These are phyloP conservation scores for Panonychus citri DNA, from an alignment of 1,140 invertebrate genomes.

Conservation along the genomic window DNA sequence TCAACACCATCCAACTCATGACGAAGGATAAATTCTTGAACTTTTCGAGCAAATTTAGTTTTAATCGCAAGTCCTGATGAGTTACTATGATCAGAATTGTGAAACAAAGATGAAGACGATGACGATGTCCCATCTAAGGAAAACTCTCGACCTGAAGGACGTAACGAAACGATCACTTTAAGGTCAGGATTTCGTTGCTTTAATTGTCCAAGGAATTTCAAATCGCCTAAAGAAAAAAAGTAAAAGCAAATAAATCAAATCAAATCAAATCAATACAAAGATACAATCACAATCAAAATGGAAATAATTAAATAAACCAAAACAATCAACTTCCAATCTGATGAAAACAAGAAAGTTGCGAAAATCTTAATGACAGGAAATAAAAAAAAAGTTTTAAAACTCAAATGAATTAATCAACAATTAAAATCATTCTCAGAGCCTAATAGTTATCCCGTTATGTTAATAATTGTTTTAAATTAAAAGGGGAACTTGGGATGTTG, in stretches of 20 bases:
- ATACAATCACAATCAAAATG: no score
- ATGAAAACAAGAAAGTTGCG: background rate
- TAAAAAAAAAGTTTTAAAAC: background rate
- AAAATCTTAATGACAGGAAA: background rate
- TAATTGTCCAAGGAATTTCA: conserved; percentile 4
- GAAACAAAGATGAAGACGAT: no score
- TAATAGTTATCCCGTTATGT: no score
- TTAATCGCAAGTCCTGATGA: background rate
- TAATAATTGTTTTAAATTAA: no score
- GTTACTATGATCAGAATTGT: background rate
- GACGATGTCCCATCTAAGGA: background rate
- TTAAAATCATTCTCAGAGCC: no score
- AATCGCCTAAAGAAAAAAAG: conserved; percentile 4
- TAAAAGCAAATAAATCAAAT: background rate
- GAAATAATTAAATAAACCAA: no score
- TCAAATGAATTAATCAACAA: no score
- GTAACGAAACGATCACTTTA: conserved; percentile 9
- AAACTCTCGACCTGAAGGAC: background rate
- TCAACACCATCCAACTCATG: conserved; percentile 10
- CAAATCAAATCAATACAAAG: no score
- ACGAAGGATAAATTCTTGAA: conserved; percentile 8
- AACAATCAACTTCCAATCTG: no score
- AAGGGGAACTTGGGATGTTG: no score
- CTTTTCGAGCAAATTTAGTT: conserved; percentile 6
- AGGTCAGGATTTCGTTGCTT: conserved; percentile 6